A percentile compares a stretch with the other conserved stretches of the same genome.
Evolutionary conservation across 1,140 invertebrate species (phyloP).

Genomic region (Halesus radiatus): DNA sequence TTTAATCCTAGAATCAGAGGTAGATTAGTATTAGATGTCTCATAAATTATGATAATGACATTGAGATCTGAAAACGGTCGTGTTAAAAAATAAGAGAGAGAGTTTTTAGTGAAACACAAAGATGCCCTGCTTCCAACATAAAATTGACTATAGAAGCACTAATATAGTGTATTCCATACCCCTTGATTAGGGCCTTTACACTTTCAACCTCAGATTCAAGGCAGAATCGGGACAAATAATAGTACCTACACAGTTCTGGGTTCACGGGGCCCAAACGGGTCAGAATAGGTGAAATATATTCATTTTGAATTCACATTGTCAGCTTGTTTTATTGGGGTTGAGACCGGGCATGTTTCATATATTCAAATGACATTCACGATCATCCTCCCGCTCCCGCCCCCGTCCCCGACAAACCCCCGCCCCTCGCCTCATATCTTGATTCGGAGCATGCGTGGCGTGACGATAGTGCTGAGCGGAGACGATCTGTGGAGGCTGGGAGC

Average conservation of each 20-base stretch:
- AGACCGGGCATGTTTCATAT: constrained; percentile 36
- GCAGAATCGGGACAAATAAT: background rate
- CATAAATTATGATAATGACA: too few species aligned
- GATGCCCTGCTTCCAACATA: too few species aligned
- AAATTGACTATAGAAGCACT: too few species aligned
- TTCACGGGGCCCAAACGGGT: background rate
- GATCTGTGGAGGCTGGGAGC: too few species aligned
- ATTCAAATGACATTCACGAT: constrained; percentile 37
- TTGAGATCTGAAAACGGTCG: too few species aligned
- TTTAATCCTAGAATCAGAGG: too few species aligned
- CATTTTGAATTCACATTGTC: constrained; percentile 42
- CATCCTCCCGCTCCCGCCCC: background rate
- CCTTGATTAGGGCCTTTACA: background rate
- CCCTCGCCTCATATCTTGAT: background rate
- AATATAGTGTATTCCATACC: too few species aligned
- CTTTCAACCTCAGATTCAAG: background rate
- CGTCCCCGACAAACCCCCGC: too few species aligned
- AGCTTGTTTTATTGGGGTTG: constrained; percentile 41
- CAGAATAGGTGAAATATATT: constrained; percentile 35
- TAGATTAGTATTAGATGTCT: too few species aligned
- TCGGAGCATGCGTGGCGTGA: constrained; percentile 17
- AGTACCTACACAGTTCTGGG: background rate
- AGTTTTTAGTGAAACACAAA: too few species aligned
- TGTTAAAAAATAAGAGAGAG: too few species aligned
- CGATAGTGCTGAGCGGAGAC: constrained; percentile 7